These are phyloP conservation scores for Rhabditophanes sp. DNA, from an alignment of 2,888 invertebrate genomes.

Conservation along the genomic window DNA sequence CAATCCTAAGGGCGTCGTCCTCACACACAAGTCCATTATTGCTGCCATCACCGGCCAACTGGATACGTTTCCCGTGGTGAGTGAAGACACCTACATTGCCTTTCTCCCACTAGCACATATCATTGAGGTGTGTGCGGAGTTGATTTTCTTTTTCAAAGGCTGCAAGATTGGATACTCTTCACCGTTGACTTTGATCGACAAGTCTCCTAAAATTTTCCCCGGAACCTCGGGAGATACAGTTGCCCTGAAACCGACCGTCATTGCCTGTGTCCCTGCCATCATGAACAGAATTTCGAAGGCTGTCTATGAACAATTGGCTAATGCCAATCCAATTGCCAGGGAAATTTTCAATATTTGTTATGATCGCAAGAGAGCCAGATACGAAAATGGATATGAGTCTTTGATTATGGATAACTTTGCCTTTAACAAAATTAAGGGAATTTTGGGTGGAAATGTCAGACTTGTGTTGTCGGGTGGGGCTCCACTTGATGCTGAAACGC, in stretches of 20 bases:
- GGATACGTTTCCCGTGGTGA: constrained; percentile 39
- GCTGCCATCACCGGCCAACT: constrained; percentile 47
- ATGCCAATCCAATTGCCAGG: constrained; percentile 58
- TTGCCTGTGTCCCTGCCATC: constrained; percentile 90
- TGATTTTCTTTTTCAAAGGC: constrained; percentile 25
- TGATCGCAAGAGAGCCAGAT: constrained; percentile 74
- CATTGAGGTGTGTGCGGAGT: constrained; percentile 74
- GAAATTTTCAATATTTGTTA: constrained; percentile 78
- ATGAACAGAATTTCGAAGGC: constrained; percentile 92
- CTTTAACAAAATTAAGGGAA: constrained; percentile 55
- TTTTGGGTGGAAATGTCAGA: constrained; percentile 75
- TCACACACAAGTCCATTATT: constrained; percentile 48
- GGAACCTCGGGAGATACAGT: constrained; percentile 86
- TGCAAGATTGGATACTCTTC: constrained; percentile 88
- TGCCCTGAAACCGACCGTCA: constrained; percentile 73
- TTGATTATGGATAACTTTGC: constrained; percentile 51
- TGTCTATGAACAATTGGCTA: constrained; percentile 54
- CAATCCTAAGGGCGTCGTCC: constrained; percentile 46
- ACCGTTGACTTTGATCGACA: constrained; percentile 59
- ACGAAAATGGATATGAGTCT: constrained; percentile 52
- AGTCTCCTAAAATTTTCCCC: constrained; percentile 76
- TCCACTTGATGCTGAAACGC: constrained; percentile 82
- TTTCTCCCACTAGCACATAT: constrained; percentile 93
- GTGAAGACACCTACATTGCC: constrained; percentile 67
- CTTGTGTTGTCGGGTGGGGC: constrained; percentile 83